Evolutionary conservation across 2,797 vertebrate species (phyloP), one percentile per base, ranked within the genome.

Genomic region (Mallotus villosus): DNA sequence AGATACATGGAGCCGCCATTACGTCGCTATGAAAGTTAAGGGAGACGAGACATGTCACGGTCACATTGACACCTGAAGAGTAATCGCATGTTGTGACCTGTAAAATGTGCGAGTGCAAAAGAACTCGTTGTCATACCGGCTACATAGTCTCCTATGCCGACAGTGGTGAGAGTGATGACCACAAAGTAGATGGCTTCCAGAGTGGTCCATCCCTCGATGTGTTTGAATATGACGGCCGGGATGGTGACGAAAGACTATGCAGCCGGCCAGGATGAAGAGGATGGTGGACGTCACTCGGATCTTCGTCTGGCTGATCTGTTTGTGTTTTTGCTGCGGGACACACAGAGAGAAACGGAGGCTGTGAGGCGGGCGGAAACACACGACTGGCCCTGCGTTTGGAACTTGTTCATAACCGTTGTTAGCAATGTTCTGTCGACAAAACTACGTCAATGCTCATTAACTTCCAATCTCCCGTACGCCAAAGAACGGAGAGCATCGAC

Each of bases 141-240:
- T 70, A 99, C 97, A 24, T 96, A 99, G 88, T 99, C 98, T 71
- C 98, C 98, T 14, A 99, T 99, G 75, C 98, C 98, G 78, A 99
- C 93, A 0, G 98, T 99, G 76, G 98, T 98, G 73, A 99, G 93
- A 51, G 97, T 99, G 85, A 99, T 95, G 69, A 99, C 97, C 55
- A 99, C 98, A 84, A 99, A 99, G 89, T 99, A 99, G 81, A 97
- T 96, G 75, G 97, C 94, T 53, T 99, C 98, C 90, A 99, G 87
- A 1, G 95, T 92, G 9, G 94, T 96, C 98, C 98, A 99, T 21
- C 94, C 95, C 71, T 99, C 98, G 0, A 95, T 99, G 87, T 97
- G 91, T 77, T 95, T 96, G 87, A 99, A 99, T 89, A 97, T 93
- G 82, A 99, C 90, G 0, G 97, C 97, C 12, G 98, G 98, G 76